These are phyloP conservation scores for Onchidella celtica DNA, from an alignment of 2,888 invertebrate genomes.

Conservation along the genomic window DNA sequence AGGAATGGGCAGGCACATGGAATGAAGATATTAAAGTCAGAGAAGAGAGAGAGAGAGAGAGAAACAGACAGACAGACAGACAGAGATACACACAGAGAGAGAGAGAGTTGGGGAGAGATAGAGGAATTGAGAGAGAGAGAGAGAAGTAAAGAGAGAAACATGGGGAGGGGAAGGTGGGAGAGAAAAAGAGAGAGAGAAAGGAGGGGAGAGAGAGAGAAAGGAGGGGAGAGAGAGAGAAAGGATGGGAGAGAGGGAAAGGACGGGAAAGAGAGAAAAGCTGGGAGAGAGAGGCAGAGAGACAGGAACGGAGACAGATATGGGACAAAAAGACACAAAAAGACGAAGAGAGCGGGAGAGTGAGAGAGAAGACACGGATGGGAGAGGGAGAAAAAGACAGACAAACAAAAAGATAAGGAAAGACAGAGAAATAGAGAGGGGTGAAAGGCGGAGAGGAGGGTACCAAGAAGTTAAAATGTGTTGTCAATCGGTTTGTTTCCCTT, in stretches of 20 bases:
- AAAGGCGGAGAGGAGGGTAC: background rate
- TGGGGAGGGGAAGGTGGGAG: too few species aligned
- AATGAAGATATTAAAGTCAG: too few species aligned
- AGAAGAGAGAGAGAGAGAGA: background rate
- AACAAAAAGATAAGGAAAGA: background rate
- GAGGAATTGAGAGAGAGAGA: background rate
- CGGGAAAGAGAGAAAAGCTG: background rate
- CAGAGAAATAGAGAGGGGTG: background rate
- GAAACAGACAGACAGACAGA: too few species aligned
- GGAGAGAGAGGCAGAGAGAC: background rate
- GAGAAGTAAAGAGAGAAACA: background rate
- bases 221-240: background rate
- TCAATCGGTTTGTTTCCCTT: too few species aligned
- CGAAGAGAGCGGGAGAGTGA: slow-evolving; percentile 2
- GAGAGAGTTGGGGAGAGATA: too few species aligned
- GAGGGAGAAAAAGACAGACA: background rate
- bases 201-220: slow-evolving; percentile 4
- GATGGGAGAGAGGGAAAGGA: background rate
- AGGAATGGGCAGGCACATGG: too few species aligned
- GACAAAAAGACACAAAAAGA: background rate
- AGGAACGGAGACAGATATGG: background rate
- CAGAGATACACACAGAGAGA: too few species aligned
- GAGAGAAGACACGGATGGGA: background rate
- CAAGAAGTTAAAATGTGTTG: too few species aligned
- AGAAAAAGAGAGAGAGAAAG: background rate